Percentiles rank a stretch among this genome's conserved stretches.
These are phyloP conservation scores for Peromyscus polionotus DNA, from an alignment of 2,113 vertebrate species.

Conservation along the genomic window DNA sequence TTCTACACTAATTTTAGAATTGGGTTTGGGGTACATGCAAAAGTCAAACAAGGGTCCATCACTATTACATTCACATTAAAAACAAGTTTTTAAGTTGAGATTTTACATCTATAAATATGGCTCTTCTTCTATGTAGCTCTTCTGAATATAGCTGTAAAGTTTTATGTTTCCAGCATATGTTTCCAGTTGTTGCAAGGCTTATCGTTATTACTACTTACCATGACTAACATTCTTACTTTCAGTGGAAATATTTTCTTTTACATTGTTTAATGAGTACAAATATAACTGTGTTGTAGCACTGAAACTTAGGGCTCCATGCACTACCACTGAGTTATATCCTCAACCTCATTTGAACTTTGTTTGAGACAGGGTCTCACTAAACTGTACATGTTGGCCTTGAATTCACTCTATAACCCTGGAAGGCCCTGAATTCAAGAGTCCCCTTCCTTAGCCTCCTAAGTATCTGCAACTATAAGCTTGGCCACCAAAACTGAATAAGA, in stretches of 20 bases:
- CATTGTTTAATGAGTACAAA: not conserved
- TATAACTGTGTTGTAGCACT: too few relatives aligned
- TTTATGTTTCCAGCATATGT: not conserved
- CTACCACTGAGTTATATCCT: not conserved
- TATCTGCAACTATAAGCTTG: not conserved
- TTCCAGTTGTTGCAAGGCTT: not conserved
- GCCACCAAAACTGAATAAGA: not conserved
- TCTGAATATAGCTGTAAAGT: not conserved
- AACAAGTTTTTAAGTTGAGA: slow-evolving; percentile 18
- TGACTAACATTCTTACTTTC: not conserved
- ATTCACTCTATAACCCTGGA: not conserved
- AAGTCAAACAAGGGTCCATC: not conserved
- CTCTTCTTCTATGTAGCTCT: not conserved
- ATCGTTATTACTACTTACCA: not conserved
- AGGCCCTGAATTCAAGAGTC: not conserved
- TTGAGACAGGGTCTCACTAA: not conserved
- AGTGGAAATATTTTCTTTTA: not conserved
- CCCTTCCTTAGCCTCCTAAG: not conserved
- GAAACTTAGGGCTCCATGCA: not conserved
- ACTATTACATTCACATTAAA: not conserved
- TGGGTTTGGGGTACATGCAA: not conserved
- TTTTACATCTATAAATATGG: not conserved
- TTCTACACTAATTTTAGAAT: not conserved
- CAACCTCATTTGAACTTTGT: not conserved
- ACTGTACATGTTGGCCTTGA: not conserved